Evolutionary conservation across 2,888 invertebrate species (phyloP).

Genomic region (Drosophila affinis): DNA sequence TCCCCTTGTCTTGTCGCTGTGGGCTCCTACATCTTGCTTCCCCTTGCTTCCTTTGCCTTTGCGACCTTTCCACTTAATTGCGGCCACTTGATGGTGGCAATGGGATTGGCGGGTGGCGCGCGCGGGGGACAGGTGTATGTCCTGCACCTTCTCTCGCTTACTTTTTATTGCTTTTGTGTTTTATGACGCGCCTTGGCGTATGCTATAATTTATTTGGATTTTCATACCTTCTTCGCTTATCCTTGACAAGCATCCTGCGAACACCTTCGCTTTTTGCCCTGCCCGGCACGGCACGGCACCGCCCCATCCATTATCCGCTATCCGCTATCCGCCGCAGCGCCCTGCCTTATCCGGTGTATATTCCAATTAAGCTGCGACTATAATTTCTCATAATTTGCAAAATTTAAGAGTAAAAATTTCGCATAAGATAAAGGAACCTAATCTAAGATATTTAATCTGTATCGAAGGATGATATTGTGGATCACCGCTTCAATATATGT

Average conservation of each 20-base stretch:
- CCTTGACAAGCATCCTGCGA: conserved; percentile 5
- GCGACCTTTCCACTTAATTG: conserved; percentile 37
- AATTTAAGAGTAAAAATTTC: conserved; percentile 8
- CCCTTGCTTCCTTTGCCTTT: conserved; percentile 17
- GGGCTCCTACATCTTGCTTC: conserved; percentile 36
- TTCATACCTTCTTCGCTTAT: conserved; percentile 41
- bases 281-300: not conserved
- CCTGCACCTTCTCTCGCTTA: conserved; percentile 21
- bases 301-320: not conserved
- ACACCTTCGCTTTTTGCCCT: not conserved
- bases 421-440: conserved; percentile 5
- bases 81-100: conserved; percentile 29
- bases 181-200: conserved; percentile 58
- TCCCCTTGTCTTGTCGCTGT: conserved; percentile 9
- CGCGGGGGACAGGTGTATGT: not conserved
- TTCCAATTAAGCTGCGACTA: conserved; percentile 29
- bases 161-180: conserved; percentile 52
- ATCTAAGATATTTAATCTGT: not conserved
- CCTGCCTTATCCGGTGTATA: conserved; percentile 22
- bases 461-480: not conserved
- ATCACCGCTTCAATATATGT: not conserved
- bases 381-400: conserved; percentile 35
- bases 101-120: not conserved
- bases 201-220: conserved; percentile 66
- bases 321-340: not conserved